Conservation (phyloP, 2,113 vertebrate genomes). For the Xenopus laevis region DNA sequence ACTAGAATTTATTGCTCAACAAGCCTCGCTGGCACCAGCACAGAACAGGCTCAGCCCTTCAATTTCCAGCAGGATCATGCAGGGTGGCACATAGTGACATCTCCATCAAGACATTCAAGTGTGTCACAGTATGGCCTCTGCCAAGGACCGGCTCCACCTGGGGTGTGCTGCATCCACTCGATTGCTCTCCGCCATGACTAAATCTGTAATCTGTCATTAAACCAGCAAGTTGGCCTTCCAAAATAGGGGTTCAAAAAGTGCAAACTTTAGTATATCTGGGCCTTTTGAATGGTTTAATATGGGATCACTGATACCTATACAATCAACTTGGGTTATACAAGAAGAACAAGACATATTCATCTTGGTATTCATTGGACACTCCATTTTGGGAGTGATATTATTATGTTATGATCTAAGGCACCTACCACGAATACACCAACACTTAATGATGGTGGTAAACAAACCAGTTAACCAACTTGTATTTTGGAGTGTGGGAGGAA, state of each 20-base stretch:
- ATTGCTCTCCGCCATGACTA: not conserved
- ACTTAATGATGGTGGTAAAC: too few relatives aligned
- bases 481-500: too few relatives aligned
- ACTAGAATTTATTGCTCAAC: slow-evolving; percentile 28
- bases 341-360: too few relatives aligned
- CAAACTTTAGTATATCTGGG: too few relatives aligned
- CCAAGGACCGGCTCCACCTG: slow-evolving; percentile 29
- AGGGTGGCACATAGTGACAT: slow-evolving; percentile 39
- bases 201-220: slow-evolving; percentile 28
- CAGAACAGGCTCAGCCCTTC: slow-evolving; percentile 27
- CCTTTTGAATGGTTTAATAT: too few relatives aligned
- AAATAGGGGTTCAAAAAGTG: not conserved
- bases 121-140: slow-evolving; percentile 36
- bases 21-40: slow-evolving; percentile 27
- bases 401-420: too few relatives aligned
- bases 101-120: slow-evolving; percentile 30
- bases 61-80: slow-evolving; percentile 38
- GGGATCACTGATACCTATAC: too few relatives aligned
- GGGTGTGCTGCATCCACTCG: slow-evolving; percentile 28
- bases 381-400: too few relatives aligned
- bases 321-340: too few relatives aligned
- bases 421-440: too few relatives aligned
- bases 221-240: not conserved
- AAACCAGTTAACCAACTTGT: too few relatives aligned
- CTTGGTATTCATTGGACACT: too few relatives aligned